phyloP scores from a whole-genome alignment of 2,113 vertebrate species.

The Echinops telfairi region DNA sequence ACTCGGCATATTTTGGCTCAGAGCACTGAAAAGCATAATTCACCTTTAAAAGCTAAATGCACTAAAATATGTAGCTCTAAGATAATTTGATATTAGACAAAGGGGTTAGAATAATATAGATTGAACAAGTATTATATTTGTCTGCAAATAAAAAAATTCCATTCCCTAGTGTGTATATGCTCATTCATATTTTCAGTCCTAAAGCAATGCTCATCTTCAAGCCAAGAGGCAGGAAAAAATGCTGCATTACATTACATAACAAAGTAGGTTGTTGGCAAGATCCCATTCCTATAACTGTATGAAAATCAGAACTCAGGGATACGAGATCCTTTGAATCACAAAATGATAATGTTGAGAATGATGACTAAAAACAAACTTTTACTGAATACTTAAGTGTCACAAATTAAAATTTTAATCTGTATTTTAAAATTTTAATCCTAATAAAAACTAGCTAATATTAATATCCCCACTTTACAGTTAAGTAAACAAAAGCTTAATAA shows the following conservation, averaged over 20 bases:
- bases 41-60: not conserved
- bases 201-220: slow-evolving; percentile 8
- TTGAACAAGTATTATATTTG: not conserved
- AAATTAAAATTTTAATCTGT: not conserved
- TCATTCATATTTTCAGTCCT: slow-evolving; percentile 46
- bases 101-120: slow-evolving; percentile 16
- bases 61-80: slow-evolving; percentile 34
- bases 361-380: slow-evolving; percentile 39
- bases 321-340: slow-evolving; percentile 48
- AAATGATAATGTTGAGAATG: slow-evolving; percentile 50
- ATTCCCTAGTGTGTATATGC: not conserved
- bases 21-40: not conserved
- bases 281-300: slow-evolving; percentile 12
- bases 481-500: slow-evolving; percentile 3
- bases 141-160: slow-evolving; percentile 59
- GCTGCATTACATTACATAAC: slow-evolving; percentile 10
- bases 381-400: not conserved
- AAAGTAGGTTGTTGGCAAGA: slow-evolving; percentile 58
- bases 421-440: not conserved
- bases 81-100: slow-evolving; percentile 15
- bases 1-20: not conserved
- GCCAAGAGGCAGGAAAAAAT: slow-evolving; percentile 47
- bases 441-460: too few species aligned
- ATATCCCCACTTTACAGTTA: too few species aligned
- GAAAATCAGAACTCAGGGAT: slow-evolving; percentile 65